Evolutionary conservation across 1,140 invertebrate genomes (phyloP).

Genomic region (Wasmannia auropunctata): DNA sequence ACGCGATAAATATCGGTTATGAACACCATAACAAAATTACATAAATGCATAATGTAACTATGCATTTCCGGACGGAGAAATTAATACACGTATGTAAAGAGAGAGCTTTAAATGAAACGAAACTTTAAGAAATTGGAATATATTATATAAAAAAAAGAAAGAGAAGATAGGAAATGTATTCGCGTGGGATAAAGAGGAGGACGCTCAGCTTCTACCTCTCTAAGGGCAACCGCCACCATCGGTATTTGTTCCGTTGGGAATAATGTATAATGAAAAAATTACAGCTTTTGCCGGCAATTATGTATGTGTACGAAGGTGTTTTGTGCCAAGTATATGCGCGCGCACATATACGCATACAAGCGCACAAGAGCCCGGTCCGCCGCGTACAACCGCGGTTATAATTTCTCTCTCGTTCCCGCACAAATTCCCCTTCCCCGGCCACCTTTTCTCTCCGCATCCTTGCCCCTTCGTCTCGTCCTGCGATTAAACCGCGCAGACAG

Average conservation of each 20-base stretch:
- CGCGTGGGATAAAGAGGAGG: not conserved
- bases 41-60: not conserved
- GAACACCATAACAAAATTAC: not conserved
- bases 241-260: slow-evolving; percentile 74
- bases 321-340: not conserved
- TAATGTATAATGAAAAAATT: slow-evolving; percentile 81
- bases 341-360: not conserved
- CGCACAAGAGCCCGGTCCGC: not conserved
- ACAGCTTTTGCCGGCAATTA: slow-evolving; percentile 74
- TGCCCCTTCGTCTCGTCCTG: slow-evolving; percentile 20
- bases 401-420: slow-evolving; percentile 55
- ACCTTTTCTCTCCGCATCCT: slow-evolving; percentile 1
- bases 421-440: not conserved
- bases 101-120: not conserved
- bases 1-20: slow-evolving; percentile 36
- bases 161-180: not conserved
- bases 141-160: not conserved
- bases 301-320: slow-evolving; percentile 40
- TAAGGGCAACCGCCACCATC: slow-evolving; percentile 45
- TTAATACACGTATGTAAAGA: not conserved
- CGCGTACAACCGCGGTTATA: slow-evolving; percentile 64
- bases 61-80: slow-evolving; percentile 6
- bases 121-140: slow-evolving; percentile 12
- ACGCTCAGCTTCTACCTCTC: not conserved
- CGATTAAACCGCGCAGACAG: slow-evolving; percentile 67